Percentiles rank a stretch among this genome's conserved stretches.
phyloP scores from a whole-genome alignment of 2,888 invertebrate species.

The Cheilosia impressa region DNA sequence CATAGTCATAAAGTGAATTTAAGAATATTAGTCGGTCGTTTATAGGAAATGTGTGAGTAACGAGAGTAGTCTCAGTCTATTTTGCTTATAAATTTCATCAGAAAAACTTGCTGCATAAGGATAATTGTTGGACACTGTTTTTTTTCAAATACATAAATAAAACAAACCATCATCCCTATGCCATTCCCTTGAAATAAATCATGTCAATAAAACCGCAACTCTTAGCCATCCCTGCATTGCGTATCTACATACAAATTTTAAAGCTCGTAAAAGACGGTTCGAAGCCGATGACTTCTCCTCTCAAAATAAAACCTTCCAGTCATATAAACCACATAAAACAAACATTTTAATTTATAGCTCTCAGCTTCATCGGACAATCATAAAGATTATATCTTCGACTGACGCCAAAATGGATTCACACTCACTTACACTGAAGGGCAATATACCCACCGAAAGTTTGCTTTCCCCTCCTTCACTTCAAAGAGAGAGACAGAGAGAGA shows the following conservation, averaged over 20 bases:
- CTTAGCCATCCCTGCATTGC: too few species aligned
- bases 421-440: slow-evolving; percentile 17
- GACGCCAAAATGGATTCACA: slow-evolving; percentile 48
- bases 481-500: not conserved
- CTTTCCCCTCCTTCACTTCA: not conserved
- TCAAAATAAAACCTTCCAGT: not conserved
- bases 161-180: too few species aligned
- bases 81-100: too few species aligned
- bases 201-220: too few species aligned
- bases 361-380: slow-evolving; percentile 13
- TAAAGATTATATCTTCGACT: slow-evolving; percentile 34
- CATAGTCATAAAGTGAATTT: not conserved
- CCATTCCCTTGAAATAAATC: too few species aligned
- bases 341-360: slow-evolving; percentile 56
- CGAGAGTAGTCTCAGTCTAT: not conserved
- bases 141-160: too few species aligned
- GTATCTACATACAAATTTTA: too few species aligned
- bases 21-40: not conserved
- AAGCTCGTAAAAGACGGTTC: not conserved
- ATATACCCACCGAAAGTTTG: slow-evolving; percentile 3
- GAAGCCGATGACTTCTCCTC: not conserved
- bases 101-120: too few species aligned
- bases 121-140: too few species aligned
- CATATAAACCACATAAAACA: slow-evolving; percentile 23
- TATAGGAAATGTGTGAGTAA: not conserved